phyloP scores from a whole-genome alignment of 2,797 vertebrate genomes.

The Acropternis orthonyx region DNA sequence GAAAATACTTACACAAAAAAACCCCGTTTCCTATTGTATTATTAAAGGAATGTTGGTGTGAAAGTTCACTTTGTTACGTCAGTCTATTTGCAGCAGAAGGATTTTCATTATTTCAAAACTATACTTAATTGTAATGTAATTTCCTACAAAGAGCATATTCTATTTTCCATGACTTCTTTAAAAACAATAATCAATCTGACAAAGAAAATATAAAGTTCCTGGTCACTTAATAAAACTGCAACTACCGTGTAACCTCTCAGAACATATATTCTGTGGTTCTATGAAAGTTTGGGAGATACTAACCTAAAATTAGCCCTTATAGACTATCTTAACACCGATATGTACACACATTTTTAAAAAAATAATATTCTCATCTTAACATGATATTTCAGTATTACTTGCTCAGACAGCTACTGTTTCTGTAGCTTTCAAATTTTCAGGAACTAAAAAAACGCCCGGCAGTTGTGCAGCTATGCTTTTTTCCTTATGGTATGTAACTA shows the following conservation, averaged over 20 bases:
- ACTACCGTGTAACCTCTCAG: background rate
- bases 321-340: background rate
- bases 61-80: background rate
- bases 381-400: background rate
- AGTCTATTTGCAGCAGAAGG: background rate
- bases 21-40: rapidly evolving
- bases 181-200: background rate
- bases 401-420: background rate
- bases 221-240: background rate
- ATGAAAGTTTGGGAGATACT: background rate
- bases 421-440: background rate
- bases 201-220: background rate
- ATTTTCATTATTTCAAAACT: background rate
- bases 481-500: background rate
- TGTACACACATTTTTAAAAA: background rate
- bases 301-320: background rate
- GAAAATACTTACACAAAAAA: background rate
- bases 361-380: background rate
- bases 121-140: background rate
- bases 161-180: background rate
- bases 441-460: rapidly evolving
- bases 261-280: background rate
- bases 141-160: rapidly evolving
- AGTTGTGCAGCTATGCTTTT: background rate
- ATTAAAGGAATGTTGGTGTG: background rate